These are phyloP conservation scores for Cepaea hortensis DNA, from an alignment of 2,888 invertebrate genomes.

Conservation along the genomic window DNA sequence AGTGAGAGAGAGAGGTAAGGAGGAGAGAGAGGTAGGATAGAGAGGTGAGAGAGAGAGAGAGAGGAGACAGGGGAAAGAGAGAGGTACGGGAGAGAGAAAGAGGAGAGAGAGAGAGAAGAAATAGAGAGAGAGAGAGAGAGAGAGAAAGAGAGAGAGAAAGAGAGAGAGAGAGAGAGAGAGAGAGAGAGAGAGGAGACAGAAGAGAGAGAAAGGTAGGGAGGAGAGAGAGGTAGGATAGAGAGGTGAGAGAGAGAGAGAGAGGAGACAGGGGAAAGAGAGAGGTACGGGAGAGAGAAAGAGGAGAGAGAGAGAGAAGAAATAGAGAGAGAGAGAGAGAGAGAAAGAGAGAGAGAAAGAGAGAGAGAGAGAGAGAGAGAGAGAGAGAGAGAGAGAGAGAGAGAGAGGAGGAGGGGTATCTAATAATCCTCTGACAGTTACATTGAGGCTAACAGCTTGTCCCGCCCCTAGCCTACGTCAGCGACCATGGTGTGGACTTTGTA, in stretches of 20 bases:
- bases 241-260: neutral
- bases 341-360: neutral
- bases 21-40: neutral
- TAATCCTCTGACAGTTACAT: neutral
- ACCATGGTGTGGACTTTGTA: too few species aligned
- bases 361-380: constrained; percentile 3
- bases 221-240: neutral
- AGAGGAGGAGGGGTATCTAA: neutral
- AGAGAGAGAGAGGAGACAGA: neutral
- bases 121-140: neutral
- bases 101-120: neutral
- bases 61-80: neutral
- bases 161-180: neutral
- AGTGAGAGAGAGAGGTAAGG: neutral
- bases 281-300: neutral
- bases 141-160: neutral
- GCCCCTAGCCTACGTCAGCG: too few species aligned
- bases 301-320: neutral
- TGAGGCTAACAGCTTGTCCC: neutral
- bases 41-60: neutral
- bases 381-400: neutral
- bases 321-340: neutral
- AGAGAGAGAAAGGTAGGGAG: neutral
- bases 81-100: neutral
- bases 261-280: neutral